Evolutionary conservation across 1,140 invertebrate species (phyloP).

Genomic region (Fragariocoptes setiger): DNA sequence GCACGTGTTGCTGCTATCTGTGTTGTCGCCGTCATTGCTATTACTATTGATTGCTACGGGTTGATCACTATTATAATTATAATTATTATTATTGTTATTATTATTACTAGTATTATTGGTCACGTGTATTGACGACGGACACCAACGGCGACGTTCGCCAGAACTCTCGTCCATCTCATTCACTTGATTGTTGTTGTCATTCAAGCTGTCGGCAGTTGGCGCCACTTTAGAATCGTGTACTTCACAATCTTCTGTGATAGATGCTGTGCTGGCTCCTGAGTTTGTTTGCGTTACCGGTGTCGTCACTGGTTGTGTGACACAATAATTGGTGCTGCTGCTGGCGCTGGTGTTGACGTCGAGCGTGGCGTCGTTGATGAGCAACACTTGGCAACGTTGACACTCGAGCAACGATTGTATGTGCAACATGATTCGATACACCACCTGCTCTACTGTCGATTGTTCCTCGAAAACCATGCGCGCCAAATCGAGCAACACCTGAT

Average conservation of each 20-base stretch:
- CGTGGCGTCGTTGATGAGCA: conserved; percentile 55
- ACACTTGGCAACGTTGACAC: conserved; percentile 61
- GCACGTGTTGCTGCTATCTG: conserved; percentile 13
- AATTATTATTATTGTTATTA: too few species aligned
- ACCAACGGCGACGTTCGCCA: too few species aligned
- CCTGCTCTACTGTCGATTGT: conserved; percentile 75
- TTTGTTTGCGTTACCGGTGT: neutral
- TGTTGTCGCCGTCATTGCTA: neutral
- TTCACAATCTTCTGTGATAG: neutral
- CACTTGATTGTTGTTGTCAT: neutral
- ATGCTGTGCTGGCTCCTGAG: neutral
- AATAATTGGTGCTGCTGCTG: neutral
- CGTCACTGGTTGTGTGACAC: neutral
- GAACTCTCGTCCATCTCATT: neutral
- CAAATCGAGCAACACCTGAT: conserved; percentile 70
- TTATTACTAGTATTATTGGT: too few species aligned
- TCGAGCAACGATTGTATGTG: conserved; percentile 75
- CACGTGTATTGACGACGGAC: too few species aligned
- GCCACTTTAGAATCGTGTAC: neutral
- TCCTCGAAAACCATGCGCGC: conserved; percentile 87
- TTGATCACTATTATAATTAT: too few species aligned
- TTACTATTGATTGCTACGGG: too few species aligned
- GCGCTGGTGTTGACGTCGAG: neutral
- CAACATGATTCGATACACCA: conserved; percentile 68
- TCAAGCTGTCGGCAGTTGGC: too few species aligned